phyloP scores from a whole-genome alignment of 2,888 invertebrate species.

The Vesta saturnalis region DNA sequence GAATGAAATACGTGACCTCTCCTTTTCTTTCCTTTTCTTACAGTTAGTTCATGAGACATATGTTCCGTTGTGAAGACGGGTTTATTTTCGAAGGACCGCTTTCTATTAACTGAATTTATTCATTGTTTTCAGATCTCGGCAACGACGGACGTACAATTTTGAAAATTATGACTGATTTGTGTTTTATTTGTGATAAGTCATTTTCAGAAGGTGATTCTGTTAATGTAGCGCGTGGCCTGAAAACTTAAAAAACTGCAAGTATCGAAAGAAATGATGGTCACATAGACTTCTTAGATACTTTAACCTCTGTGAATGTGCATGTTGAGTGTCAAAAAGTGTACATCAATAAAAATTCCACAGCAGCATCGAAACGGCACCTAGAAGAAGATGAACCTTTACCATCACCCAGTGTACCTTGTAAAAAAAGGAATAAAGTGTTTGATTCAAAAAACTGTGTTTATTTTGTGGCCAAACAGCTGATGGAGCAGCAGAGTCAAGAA shows the following conservation, averaged over 20 bases:
- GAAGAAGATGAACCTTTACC: constrained; percentile 27
- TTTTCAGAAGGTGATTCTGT: constrained; percentile 38
- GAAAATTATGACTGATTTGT: constrained; percentile 38
- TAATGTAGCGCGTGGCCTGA: constrained; percentile 40
- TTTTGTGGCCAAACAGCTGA: constrained; percentile 50
- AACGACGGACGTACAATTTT: constrained; percentile 36
- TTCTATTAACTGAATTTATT: too few relatives aligned
- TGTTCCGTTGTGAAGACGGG: too few relatives aligned
- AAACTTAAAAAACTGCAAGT: constrained; percentile 42
- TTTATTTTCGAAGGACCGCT: background rate
- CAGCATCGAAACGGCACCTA: constrained; percentile 35
- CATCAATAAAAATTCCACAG: constrained; percentile 33
- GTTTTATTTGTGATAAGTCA: constrained; percentile 37
- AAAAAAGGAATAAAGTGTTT: constrained; percentile 29
- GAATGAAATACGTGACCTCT: too few relatives aligned
- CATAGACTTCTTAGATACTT: constrained; percentile 40
- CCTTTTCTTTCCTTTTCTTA: too few relatives aligned
- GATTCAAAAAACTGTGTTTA: constrained; percentile 52
- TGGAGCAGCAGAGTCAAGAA: constrained; percentile 30
- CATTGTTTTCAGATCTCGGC: background rate
- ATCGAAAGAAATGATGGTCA: constrained; percentile 41
- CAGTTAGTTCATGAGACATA: too few relatives aligned
- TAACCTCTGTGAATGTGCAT: constrained; percentile 42
- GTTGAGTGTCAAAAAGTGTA: constrained; percentile 35
- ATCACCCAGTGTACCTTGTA: constrained; percentile 22